Conservation (phyloP, 2,888 invertebrate species). For the Phortica magna region DNA sequence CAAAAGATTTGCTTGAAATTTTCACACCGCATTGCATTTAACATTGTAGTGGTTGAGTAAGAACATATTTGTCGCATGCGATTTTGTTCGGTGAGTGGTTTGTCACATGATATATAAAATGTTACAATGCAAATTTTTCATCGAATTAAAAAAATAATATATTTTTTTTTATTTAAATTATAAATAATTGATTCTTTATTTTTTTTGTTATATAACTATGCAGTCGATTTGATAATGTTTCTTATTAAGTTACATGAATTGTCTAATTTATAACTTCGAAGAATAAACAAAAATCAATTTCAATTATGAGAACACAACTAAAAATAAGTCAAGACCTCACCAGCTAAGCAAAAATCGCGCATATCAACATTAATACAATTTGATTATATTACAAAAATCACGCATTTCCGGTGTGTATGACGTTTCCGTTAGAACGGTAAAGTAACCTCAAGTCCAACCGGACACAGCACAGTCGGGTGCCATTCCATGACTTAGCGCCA, state of each 20-base stretch:
- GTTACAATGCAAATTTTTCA: no score
- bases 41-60: neutral
- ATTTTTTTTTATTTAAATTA: no score
- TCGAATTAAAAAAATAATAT: no score
- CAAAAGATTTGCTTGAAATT: neutral
- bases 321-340: neutral
- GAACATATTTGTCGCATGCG: neutral
- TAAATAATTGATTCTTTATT: no score
- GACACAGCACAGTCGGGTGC: neutral
- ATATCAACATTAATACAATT: constrained; percentile 45
- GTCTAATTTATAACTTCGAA: no score
- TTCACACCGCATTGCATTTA: neutral
- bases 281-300: constrained; percentile 5
- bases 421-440: constrained; percentile 59
- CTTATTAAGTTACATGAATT: no score
- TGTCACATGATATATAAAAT: no score
- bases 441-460: no score
- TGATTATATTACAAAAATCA: constrained; percentile 64
- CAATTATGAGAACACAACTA: neutral
- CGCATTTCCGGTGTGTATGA: constrained; percentile 75
- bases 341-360: neutral
- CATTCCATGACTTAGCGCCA: neutral
- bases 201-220: no score
- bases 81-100: neutral
- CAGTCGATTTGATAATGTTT: no score